Evolutionary conservation across 2,797 vertebrate species (phyloP).

Genomic region (Centropyge bicolor): DNA sequence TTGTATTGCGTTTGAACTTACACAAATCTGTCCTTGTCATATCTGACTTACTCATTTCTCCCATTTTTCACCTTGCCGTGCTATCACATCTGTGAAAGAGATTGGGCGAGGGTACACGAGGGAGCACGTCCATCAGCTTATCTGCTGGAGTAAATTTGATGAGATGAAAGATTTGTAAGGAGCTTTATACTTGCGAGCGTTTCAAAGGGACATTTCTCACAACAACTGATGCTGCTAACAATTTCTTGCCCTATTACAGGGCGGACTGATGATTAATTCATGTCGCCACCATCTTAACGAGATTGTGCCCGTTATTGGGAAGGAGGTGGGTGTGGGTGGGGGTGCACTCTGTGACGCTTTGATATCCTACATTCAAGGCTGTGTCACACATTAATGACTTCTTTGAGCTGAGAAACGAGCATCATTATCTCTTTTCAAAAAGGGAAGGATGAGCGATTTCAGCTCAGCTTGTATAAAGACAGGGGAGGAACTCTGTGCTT

Average conservation of each 20-base stretch:
- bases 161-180: slow-evolving; percentile 70
- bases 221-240: slow-evolving; percentile 65
- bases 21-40: slow-evolving; percentile 43
- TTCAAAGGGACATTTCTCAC: slow-evolving; percentile 67
- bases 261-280: slow-evolving; percentile 76
- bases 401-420: slow-evolving; percentile 74
- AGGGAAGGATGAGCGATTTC: slow-evolving; percentile 64
- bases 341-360: slow-evolving; percentile 60
- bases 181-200: slow-evolving; percentile 48
- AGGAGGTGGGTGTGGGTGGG: slow-evolving; percentile 15
- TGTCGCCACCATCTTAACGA: slow-evolving; percentile 67
- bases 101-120: slow-evolving; percentile 19
- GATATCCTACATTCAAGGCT: slow-evolving; percentile 75
- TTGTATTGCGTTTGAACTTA: slow-evolving; percentile 47
- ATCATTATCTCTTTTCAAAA: slow-evolving; percentile 74
- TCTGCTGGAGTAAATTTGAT: slow-evolving; percentile 60
- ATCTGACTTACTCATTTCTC: slow-evolving; percentile 51
- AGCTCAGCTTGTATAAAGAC: slow-evolving; percentile 55
- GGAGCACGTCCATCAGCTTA: slow-evolving; percentile 56
- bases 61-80: slow-evolving; percentile 50
- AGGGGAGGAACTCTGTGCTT: slow-evolving; percentile 35
- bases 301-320: slow-evolving; percentile 66
- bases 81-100: slow-evolving; percentile 53
- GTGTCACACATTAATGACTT: slow-evolving; percentile 79
- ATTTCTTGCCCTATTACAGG: slow-evolving; percentile 64